Evolutionary conservation across 2,797 vertebrate genomes (phyloP).

Genomic region (Manis javanica): DNA sequence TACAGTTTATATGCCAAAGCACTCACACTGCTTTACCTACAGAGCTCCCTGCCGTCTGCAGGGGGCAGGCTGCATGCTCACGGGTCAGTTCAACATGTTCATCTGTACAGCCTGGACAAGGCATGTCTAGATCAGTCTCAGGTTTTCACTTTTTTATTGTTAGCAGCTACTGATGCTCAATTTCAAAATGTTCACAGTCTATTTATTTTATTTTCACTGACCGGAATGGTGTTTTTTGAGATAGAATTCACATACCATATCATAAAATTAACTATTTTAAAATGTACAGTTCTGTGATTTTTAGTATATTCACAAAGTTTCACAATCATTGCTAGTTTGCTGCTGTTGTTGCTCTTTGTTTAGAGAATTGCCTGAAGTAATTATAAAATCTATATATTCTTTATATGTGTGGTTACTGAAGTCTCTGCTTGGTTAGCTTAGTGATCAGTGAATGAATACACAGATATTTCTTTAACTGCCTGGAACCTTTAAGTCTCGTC

Average conservation of each 20-base stretch:
- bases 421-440: neutral
- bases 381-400: neutral
- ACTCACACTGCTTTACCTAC: neutral
- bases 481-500: neutral
- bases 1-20: neutral
- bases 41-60: neutral
- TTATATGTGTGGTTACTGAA: neutral
- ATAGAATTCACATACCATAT: neutral
- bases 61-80: neutral
- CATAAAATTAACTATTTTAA: slow-evolving; percentile 3
- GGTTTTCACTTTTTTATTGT: neutral
- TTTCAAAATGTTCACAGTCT: neutral
- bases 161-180: neutral
- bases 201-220: neutral
- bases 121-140: neutral
- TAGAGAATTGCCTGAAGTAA: neutral
- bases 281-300: neutral
- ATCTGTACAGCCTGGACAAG: neutral
- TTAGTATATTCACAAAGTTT: neutral
- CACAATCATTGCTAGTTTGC: neutral
- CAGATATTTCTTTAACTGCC: neutral
- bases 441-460: neutral
- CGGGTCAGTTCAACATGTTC: neutral
- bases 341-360: neutral
- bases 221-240: neutral